A percentile compares a stretch with the other conserved stretches of the same genome.
Conservation (phyloP, 2,113 vertebrate genomes). For the Lepisosteus osseus region DNA sequence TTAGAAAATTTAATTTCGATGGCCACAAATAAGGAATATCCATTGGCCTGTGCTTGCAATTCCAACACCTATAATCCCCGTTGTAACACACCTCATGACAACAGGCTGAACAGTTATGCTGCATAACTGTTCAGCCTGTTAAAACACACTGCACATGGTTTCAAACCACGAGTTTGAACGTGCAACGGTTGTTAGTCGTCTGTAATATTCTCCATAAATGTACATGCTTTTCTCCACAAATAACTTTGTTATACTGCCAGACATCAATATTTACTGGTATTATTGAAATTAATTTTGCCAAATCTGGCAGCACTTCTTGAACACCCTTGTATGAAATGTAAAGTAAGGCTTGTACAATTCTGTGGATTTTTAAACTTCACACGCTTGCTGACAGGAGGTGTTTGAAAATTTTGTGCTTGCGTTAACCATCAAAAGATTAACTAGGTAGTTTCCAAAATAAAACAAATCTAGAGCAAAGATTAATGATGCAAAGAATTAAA, state of each 20-base stretch:
- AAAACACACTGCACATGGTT: not conserved
- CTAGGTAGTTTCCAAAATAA: not conserved
- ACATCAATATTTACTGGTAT: not conserved
- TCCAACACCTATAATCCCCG: not conserved
- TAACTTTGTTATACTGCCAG: too few relatives aligned
- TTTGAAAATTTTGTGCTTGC: not conserved
- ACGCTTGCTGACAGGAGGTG: not conserved
- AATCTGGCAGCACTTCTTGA: not conserved
- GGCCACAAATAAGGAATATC: not conserved
- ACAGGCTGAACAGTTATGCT: not conserved
- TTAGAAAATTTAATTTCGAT: not conserved
- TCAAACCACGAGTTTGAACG: not conserved
- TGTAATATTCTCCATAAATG: too few relatives aligned
- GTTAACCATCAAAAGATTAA: not conserved
- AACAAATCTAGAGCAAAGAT: not conserved
- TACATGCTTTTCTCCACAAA: too few relatives aligned
- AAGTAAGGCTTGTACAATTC: not conserved
- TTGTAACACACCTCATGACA: not conserved
- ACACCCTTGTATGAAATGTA: not conserved
- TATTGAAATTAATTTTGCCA: not conserved
- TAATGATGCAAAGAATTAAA: not conserved
- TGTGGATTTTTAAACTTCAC: not conserved
- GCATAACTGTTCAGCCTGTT: not conserved
- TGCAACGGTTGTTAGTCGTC: too few relatives aligned
- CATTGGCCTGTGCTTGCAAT: not conserved